A percentile compares a stretch with the other conserved stretches of the same genome.
phyloP scores from a whole-genome alignment of 2,797 vertebrate genomes.

The Eupleurogrammus muticus region DNA sequence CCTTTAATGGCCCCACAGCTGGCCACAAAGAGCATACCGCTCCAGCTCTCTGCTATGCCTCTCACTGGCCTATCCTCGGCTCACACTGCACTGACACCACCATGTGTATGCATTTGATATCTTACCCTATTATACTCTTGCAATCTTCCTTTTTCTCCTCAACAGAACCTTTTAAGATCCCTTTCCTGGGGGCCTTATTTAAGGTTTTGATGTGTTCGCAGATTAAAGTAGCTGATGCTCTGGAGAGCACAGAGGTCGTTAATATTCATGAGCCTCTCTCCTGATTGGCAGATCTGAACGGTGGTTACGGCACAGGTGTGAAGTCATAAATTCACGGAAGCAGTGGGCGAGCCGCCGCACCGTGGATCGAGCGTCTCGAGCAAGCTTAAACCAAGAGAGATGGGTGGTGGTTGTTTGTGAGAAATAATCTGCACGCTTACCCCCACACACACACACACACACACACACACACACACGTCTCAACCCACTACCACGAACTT shows the following conservation, averaged over 20 bases:
- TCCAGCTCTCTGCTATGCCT: conserved; percentile 57
- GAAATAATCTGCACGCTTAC: conserved; percentile 54
- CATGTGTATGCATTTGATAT: conserved; percentile 9
- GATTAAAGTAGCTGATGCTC: too few species aligned
- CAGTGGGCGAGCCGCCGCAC: too few species aligned
- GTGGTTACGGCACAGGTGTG: neutral
- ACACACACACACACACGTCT: conserved; percentile 48
- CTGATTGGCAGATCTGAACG: too few species aligned
- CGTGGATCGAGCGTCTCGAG: neutral
- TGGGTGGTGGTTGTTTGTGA: conserved; percentile 63
- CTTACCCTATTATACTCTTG: neutral
- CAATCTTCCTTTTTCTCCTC: neutral
- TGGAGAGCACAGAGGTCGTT: too few species aligned
- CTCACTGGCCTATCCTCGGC: conserved; percentile 49
- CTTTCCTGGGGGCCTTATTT: too few species aligned
- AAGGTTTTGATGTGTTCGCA: too few species aligned
- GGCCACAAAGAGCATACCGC: conserved; percentile 74
- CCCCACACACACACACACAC: conserved; percentile 32
- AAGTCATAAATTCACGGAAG: neutral
- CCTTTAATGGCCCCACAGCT: conserved; percentile 81
- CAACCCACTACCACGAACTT: conserved; percentile 61
- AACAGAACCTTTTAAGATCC: neutral
- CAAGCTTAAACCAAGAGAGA: conserved; percentile 27
- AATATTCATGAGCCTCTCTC: too few species aligned
- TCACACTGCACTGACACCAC: conserved; percentile 23